phyloP scores from a whole-genome alignment of 2,888 invertebrate genomes.

The Eristalis tenax region DNA sequence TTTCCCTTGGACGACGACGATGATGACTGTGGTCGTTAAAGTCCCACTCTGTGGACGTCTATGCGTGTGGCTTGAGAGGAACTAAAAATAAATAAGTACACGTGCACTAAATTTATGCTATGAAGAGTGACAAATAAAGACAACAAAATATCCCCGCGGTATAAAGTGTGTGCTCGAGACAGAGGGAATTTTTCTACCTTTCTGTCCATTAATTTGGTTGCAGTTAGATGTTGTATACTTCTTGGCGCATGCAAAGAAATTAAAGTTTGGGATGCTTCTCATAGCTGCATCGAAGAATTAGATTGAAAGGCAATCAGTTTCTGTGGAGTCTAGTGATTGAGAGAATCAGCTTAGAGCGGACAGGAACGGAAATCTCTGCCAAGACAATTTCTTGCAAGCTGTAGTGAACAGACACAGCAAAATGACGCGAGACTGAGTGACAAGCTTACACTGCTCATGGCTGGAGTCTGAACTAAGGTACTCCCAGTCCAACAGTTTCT shows the following conservation, averaged over 20 bases:
- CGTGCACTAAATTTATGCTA: constrained; percentile 15
- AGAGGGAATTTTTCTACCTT: neutral
- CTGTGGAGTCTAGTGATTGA: too few relatives aligned
- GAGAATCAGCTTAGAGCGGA: too few relatives aligned
- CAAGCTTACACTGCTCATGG: too few relatives aligned
- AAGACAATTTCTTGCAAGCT: too few relatives aligned
- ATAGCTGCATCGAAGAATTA: too few relatives aligned
- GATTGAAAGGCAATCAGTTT: too few relatives aligned
- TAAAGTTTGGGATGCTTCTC: too few relatives aligned
- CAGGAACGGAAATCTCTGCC: too few relatives aligned
- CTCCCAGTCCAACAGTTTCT: too few relatives aligned
- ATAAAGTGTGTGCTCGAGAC: neutral
- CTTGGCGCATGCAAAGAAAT: neutral
- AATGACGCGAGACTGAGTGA: too few relatives aligned
- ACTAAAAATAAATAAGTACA: constrained; percentile 36
- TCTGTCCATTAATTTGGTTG: neutral
- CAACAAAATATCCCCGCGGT: neutral
- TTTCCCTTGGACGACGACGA: neutral
- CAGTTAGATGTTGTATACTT: neutral
- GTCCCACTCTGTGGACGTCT: neutral
- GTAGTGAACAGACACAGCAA: too few relatives aligned
- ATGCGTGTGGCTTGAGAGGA: constrained; percentile 12
- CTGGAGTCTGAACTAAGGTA: too few relatives aligned
- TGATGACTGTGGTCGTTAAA: neutral
- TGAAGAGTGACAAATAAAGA: neutral